Percentiles rank a stretch among this genome's conserved stretches.
Conservation (phyloP, 2,888 invertebrate genomes). For the Tipula helvola region DNA sequence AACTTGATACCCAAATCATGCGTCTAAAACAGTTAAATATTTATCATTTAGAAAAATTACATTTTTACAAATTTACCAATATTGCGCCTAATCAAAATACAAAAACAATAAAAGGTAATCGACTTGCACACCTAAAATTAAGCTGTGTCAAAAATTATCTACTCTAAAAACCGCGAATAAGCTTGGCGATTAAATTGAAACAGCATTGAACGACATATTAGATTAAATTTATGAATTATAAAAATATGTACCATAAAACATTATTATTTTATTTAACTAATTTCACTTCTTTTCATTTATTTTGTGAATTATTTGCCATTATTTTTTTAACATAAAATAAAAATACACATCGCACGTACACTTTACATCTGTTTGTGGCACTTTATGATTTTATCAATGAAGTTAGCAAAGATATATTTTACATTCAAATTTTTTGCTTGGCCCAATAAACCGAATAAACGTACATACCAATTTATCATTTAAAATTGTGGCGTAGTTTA, state of each 20-base stretch:
- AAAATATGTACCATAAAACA: not conserved
- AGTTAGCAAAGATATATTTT: not conserved
- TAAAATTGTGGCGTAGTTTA: no score
- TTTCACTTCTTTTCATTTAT: not conserved
- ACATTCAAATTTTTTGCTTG: not conserved
- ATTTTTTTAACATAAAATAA: not conserved
- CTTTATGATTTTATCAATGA: not conserved
- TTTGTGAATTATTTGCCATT: not conserved
- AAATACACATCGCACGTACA: not conserved
- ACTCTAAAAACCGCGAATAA: not conserved
- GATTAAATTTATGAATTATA: not conserved
- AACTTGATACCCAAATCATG: not conserved
- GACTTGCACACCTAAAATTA: not conserved
- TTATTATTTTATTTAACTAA: not conserved
- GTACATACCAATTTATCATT: no score
- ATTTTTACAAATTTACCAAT: not conserved
- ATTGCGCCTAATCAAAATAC: not conserved
- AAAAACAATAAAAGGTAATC: constrained; percentile 4
- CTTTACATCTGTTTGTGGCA: not conserved
- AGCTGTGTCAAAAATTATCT: not conserved
- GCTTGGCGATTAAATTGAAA: not conserved
- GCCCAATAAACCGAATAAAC: not conserved
- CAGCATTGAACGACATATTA: not conserved
- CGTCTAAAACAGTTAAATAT: not conserved
- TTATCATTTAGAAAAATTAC: not conserved